Percentiles rank a stretch among this genome's conserved stretches.
Conservation (phyloP, 1,140 invertebrate species). For the Caenorhabditis latens region DNA sequence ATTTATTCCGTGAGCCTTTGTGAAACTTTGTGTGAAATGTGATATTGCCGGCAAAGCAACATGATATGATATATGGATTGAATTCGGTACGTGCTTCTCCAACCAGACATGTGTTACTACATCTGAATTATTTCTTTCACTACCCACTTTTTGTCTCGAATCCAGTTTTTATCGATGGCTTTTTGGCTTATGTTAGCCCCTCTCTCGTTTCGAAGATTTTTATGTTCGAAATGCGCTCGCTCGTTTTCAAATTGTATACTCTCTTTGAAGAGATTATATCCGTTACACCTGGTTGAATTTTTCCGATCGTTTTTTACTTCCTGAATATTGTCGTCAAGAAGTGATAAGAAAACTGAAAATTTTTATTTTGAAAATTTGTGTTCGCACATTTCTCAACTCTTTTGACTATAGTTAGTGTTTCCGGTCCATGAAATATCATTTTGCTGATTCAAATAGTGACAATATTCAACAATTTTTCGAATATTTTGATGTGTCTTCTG, state of each 20-base stretch:
- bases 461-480: background rate
- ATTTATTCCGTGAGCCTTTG: slow-evolving; percentile 25
- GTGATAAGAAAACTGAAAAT: background rate
- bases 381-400: too few relatives aligned
- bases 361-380: too few relatives aligned
- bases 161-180: background rate
- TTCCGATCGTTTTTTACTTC: background rate
- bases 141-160: slow-evolving; percentile 40
- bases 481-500: background rate
- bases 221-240: slow-evolving; percentile 47
- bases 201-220: slow-evolving; percentile 7
- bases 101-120: slow-evolving; percentile 42
- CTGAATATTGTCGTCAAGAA: background rate
- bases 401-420: too few relatives aligned
- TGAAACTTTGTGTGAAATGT: slow-evolving; percentile 35
- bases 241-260: slow-evolving; percentile 51
- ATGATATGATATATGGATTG: slow-evolving; percentile 48
- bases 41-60: slow-evolving; percentile 44
- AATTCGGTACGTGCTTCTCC: slow-evolving; percentile 21
- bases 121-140: slow-evolving; percentile 50
- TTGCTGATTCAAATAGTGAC: too few relatives aligned
- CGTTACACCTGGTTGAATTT: slow-evolving; percentile 38
- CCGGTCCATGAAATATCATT: too few relatives aligned
- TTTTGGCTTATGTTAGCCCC: background rate
- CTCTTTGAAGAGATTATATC: slow-evolving; percentile 20